Conservation (phyloP, 2,888 invertebrate species). For the Chouioia cunea region DNA sequence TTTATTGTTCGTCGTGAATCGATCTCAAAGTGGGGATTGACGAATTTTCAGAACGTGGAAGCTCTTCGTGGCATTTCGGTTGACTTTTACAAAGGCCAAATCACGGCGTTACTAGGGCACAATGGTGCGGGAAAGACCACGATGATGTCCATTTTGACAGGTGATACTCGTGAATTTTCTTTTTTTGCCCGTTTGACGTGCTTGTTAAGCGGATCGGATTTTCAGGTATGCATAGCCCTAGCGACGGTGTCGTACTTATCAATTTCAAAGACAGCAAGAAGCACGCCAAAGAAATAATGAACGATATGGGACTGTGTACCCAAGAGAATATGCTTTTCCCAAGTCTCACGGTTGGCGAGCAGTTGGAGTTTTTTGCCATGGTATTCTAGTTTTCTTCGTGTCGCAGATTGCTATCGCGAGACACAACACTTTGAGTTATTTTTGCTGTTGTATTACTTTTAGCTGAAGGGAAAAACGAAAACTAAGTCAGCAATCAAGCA, state of each 20-base stretch:
- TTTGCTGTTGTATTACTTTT: no score
- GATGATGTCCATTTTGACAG: slow-evolving; percentile 91
- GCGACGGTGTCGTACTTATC: slow-evolving; percentile 77
- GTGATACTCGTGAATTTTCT: no score
- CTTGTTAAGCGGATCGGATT: no score
- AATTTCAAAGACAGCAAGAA: slow-evolving; percentile 78
- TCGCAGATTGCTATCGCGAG: no score
- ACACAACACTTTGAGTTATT: no score
- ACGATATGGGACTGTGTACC: slow-evolving; percentile 86
- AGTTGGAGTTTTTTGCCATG: slow-evolving; percentile 84
- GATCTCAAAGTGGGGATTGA: no score
- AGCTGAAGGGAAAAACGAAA: slow-evolving; percentile 74
- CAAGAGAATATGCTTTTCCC: slow-evolving; percentile 88
- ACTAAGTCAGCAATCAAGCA: slow-evolving; percentile 65
- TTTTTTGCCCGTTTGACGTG: no score
- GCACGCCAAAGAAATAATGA: slow-evolving; percentile 76
- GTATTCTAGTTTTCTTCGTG: slow-evolving; percentile 71
- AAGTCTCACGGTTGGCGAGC: slow-evolving; percentile 83
- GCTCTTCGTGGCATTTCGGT: slow-evolving; percentile 53
- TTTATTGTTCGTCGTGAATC: no score
- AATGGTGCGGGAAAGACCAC: slow-evolving; percentile 94
- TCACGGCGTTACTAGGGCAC: slow-evolving; percentile 83
- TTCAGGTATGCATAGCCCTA: slow-evolving; percentile 74
- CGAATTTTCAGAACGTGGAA: slow-evolving; percentile 55
- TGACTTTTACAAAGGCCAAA: slow-evolving; percentile 83